Evolutionary conservation across 2,888 invertebrate species (phyloP).

Genomic region (Pegoplata infirma): DNA sequence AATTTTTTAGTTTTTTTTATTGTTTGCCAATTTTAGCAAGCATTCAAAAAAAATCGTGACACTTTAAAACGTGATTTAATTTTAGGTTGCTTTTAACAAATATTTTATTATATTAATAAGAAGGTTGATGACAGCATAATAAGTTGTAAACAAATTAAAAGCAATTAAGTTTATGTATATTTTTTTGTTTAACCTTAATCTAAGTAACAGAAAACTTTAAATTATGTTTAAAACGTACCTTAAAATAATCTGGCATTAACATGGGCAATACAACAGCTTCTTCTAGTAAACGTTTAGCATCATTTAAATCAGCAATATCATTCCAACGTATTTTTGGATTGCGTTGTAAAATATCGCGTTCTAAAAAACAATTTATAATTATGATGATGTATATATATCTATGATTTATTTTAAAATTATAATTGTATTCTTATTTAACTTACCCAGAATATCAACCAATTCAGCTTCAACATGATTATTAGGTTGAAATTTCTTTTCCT

Average conservation of each 20-base stretch:
- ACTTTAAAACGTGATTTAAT: neutral
- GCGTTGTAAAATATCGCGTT: constrained; percentile 97
- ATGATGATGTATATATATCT: neutral
- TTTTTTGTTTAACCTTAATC: neutral
- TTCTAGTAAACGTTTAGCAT: constrained; percentile 93
- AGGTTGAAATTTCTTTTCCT: constrained; percentile 92
- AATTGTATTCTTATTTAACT: constrained; percentile 53
- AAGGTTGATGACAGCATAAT: neutral
- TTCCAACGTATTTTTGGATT: constrained; percentile 98
- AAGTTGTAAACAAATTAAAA: neutral
- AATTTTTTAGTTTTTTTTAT: too few relatives aligned
- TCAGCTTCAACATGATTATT: constrained; percentile 90
- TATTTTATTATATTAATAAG: constrained; percentile 14
- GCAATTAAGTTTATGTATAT: constrained; percentile 13
- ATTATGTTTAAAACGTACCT: constrained; percentile 79
- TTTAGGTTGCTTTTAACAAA: neutral
- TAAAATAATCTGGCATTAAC: constrained; percentile 99
- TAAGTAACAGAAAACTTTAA: neutral
- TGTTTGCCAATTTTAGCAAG: too few relatives aligned
- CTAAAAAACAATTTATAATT: constrained; percentile 79
- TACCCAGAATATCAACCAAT: constrained; percentile 93
- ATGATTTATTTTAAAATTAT: neutral
- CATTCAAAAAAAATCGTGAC: neutral
- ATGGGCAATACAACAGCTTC: constrained; percentile 98
- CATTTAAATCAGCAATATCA: constrained; percentile 93